Conservation (phyloP, 2,113 vertebrate species). For the Burhinus oedicnemus region DNA sequence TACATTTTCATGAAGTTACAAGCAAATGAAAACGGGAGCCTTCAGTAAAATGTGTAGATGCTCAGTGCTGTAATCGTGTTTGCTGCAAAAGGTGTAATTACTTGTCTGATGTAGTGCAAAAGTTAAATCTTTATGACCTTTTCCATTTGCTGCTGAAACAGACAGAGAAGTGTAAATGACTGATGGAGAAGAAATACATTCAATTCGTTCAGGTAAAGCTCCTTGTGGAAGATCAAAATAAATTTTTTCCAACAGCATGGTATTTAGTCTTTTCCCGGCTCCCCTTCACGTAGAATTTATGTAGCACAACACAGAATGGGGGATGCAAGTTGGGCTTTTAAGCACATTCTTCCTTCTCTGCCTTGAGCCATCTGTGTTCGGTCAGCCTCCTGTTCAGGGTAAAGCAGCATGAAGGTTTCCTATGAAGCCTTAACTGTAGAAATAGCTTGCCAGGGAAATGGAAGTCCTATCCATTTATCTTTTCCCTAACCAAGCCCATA, state of each 20-base stretch:
- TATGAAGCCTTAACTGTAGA: neutral
- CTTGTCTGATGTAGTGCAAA: neutral
- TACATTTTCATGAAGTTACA: neutral
- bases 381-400: neutral
- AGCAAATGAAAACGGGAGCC: neutral
- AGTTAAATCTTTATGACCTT: slow-evolving; percentile 31
- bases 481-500: neutral
- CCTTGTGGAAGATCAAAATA: neutral
- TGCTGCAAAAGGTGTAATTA: slow-evolving; percentile 1
- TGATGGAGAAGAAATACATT: slow-evolving; percentile 12
- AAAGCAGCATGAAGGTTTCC: neutral
- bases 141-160: slow-evolving; percentile 29
- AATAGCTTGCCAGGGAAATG: neutral
- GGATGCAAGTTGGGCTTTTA: neutral
- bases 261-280: neutral
- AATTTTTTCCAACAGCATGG: neutral
- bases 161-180: neutral
- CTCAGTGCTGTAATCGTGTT: neutral
- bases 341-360: neutral
- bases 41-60: neutral
- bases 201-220: neutral
- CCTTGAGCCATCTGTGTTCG: neutral
- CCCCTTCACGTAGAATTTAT: neutral
- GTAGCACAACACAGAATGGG: neutral
- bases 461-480: neutral